Conservation (phyloP, 2,888 invertebrate genomes). For the Tenthredo distinguenda region DNA sequence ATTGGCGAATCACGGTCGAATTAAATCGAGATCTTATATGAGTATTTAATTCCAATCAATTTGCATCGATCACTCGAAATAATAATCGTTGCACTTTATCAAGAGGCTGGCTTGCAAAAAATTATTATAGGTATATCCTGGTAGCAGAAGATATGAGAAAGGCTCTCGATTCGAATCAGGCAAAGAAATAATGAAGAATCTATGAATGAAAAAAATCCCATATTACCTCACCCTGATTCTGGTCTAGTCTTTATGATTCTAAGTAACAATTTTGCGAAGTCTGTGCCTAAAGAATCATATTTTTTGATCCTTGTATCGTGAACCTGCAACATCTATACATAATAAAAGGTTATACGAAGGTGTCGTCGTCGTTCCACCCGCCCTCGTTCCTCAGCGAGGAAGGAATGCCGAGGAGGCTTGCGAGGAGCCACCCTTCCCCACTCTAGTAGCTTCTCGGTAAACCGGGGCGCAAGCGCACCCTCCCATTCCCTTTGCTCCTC, state of each 20-base stretch:
- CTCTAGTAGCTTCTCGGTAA: not conserved
- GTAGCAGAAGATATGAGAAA: too few species aligned
- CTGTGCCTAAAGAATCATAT: not conserved
- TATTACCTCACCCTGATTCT: not conserved
- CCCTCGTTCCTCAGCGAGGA: conserved; percentile 66
- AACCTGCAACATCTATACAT: not conserved
- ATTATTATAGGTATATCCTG: too few species aligned
- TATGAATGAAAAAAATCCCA: not conserved
- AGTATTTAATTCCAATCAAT: conserved; percentile 59
- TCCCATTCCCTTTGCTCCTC: conserved; percentile 51
- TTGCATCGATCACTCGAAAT: conserved; percentile 56
- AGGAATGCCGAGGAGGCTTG: conserved; percentile 66
- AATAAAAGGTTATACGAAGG: not conserved
- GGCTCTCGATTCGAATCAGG: too few species aligned
- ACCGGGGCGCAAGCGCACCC: conserved; percentile 54
- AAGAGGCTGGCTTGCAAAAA: too few species aligned
- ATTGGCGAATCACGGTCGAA: not conserved
- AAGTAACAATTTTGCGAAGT: not conserved
- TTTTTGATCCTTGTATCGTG: not conserved
- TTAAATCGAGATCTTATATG: conserved; percentile 6
- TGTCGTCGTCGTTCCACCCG: conserved; percentile 53
- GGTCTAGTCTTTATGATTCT: not conserved
- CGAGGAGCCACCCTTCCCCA: conserved; percentile 52
- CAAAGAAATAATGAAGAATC: too few species aligned
- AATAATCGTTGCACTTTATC: too few species aligned